A percentile compares a stretch with the other conserved stretches of the same genome.
Conservation (phyloP, 2,888 invertebrate genomes). For the Bellardia pandia region DNA sequence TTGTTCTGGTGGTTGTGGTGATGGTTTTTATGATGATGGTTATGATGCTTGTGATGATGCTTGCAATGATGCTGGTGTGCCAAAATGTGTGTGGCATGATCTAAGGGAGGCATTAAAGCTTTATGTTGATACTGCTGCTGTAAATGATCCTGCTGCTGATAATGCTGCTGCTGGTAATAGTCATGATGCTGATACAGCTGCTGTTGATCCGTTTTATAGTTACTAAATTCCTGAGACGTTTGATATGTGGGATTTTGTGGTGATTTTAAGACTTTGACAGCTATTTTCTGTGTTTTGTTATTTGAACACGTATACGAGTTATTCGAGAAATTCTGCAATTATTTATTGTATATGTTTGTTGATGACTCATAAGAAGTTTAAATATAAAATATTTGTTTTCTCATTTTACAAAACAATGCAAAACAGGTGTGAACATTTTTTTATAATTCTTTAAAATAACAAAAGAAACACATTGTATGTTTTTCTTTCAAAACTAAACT, state of each 20-base stretch:
- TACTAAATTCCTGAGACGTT: conserved; percentile 77
- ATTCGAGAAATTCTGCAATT: conserved; percentile 71
- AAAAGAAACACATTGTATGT: background rate
- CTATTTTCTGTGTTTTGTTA: conserved; percentile 70
- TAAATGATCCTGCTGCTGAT: conserved; percentile 19
- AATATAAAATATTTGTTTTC: too few relatives aligned
- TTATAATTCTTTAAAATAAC: background rate
- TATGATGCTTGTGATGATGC: conserved; percentile 78
- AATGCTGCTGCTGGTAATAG: conserved; percentile 61
- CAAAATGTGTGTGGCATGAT: conserved; percentile 75
- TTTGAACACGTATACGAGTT: conserved; percentile 76
- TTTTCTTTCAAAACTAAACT: background rate
- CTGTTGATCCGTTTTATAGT: conserved; percentile 70
- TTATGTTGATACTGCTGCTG: conserved; percentile 76
- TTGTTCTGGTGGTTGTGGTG: conserved; percentile 45
- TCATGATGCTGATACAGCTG: conserved; percentile 54
- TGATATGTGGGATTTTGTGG: conserved; percentile 71
- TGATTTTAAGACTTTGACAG: conserved; percentile 69
- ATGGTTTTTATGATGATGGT: conserved; percentile 73
- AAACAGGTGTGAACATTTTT: conserved; percentile 31
- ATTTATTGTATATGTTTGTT: conserved; percentile 27
- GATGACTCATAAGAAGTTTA: background rate
- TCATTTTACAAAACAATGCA: conserved; percentile 7
- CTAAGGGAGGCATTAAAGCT: conserved; percentile 82
- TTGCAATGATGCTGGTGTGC: conserved; percentile 71